Evolutionary conservation across 2,113 vertebrate genomes (phyloP).

Genomic region (western clawed frog (Xenopus tropicalis)): DNA sequence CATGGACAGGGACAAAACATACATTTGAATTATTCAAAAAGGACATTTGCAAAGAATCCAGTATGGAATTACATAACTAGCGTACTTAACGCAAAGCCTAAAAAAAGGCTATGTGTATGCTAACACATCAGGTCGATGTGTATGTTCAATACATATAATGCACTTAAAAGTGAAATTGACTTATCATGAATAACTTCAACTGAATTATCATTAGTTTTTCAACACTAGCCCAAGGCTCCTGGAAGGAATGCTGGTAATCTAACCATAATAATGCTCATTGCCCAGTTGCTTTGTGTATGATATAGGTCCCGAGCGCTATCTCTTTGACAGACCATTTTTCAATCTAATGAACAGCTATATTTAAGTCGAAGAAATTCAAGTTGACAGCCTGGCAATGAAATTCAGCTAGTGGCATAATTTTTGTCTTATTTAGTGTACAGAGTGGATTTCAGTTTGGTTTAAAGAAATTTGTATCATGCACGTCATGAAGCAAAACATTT

Average conservation of each 20-base stretch:
- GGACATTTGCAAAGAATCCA: no score
- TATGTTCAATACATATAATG: no score
- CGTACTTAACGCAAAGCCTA: no score
- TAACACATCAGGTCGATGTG: no score
- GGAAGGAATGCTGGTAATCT: constrained; percentile 76
- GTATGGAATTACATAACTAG: no score
- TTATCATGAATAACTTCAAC: constrained; percentile 69
- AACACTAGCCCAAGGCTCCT: constrained; percentile 76
- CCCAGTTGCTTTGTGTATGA: constrained; percentile 80
- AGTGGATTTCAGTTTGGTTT: constrained; percentile 65
- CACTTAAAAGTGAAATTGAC: constrained; percentile 60
- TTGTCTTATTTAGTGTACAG: constrained; percentile 66
- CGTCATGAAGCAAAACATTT: constrained; percentile 56
- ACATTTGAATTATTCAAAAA: no score
- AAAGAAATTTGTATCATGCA: constrained; percentile 63
- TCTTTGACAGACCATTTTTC: constrained; percentile 82
- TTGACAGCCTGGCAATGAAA: constrained; percentile 76
- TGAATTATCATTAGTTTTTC: constrained; percentile 72
- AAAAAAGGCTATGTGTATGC: no score
- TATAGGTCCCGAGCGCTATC: constrained; percentile 72
- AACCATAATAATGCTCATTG: constrained; percentile 76
- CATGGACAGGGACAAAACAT: no score
- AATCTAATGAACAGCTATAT: constrained; percentile 79
- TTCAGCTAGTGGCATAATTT: constrained; percentile 78
- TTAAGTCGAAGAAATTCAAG: constrained; percentile 75